Evolutionary conservation across 2,888 invertebrate species (phyloP), one percentile per base, ranked within the genome.

Genomic region (Papilio elwesi): DNA sequence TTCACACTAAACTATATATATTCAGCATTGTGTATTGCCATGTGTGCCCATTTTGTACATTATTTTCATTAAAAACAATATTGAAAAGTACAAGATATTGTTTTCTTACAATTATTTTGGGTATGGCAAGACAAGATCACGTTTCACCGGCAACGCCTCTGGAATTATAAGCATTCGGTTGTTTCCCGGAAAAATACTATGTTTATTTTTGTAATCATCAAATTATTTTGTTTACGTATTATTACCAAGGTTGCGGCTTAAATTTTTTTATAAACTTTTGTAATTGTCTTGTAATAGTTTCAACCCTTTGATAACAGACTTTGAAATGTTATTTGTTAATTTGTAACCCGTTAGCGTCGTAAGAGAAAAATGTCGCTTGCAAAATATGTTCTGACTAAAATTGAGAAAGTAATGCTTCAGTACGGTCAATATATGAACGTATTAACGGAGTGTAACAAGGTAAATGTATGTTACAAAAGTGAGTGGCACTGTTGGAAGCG

Each of bases 141-240:
- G 59, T 59, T 9, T n/a, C 38, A 51, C 6, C n/a, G 59, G 59
- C 59, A 38, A 9, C 13, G 59, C 9, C 1, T 38, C 59, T 38
- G n/a, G 59, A 59, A 59, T 59, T 59, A 26, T 6, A 59, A 59
- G 36, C n/a, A n/a, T 59, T 59, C 59, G 8, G 38, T 59, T 59
- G 59, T 59, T 38, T 59, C 38, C 59, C 59, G 59, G 59, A 59
- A 38, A 38, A 38, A 59, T 59, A 38, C 59, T 11, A 13, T 13
- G 12, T 55, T 57, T 57, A 57, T 36, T 26, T 57, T 57, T 13
- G 11, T 57, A 2, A 48, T 48, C 47, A 48, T 4, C 47, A 48
- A 10, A 10, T 48, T 11, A 1, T 8, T 36, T 26, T 55, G 53
- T 55, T 1, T 10, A 11, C 26, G 16, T 11, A 16, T 55, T 11